Evolutionary conservation across 2,888 invertebrate genomes (phyloP), one percentile per base, ranked within the genome.

Genomic region (Adela reaumurella): DNA sequence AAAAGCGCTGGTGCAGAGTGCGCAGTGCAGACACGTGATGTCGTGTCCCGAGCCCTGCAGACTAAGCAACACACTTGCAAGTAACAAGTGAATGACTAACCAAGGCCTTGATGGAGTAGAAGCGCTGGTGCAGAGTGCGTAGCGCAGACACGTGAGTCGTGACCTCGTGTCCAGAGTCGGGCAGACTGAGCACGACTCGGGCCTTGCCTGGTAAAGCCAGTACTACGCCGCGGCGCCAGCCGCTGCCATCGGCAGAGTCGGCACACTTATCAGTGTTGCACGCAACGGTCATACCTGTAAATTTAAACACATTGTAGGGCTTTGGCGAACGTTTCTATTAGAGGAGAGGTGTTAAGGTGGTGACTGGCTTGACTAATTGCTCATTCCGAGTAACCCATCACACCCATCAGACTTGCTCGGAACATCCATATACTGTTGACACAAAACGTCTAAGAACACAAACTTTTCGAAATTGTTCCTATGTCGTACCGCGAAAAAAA

Each of bases 21-120:
- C 82, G 70, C 44, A 88, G 65, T 42, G 67, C 61, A 17, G 67
- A 61, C 70, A 82, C 83, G 45, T 74, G 49, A 78, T 68, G 11
- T 56, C 60, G 48, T 67, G 68, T 35, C 91, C 91, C 58, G 67
- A 70, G 70, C 91, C 92, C 1, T 88, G 83, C 52, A 85, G 81
- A n/a, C n/a, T n/a, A n/a, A n/a, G n/a, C n/a, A n/a, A n/a, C n/a
- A n/a, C n/a, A n/a, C n/a, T n/a, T n/a, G n/a, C n/a, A n/a, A n/a
- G n/a, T n/a, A n/a, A n/a, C n/a, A n/a, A n/a, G n/a, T n/a, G 8
- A 24, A 24, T 24, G 24, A 50, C 51, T 54, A 58, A 84, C 85
- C 64, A 84, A 77, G 8, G 78, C 68, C n/a, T 76, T 71, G 43
- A 70, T 62, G 45, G 61, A 66, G 55, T 79, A 67, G 62, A 78